Base-by-base conservation (phyloP, 1,140 invertebrate genomes). In the Pachypeltis micranthus region DNA sequence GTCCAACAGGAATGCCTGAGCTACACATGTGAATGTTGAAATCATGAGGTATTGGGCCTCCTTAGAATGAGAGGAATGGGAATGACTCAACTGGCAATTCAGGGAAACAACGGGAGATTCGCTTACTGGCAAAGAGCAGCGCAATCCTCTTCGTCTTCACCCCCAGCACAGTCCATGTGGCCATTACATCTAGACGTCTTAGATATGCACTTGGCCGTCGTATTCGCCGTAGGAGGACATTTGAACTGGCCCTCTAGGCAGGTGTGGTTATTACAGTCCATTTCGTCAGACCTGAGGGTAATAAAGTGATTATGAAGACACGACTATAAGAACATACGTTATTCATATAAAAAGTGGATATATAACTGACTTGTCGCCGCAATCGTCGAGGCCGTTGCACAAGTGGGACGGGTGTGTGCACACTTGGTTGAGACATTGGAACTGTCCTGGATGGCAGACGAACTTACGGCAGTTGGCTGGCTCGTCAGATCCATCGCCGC, bases 401-500 rank as follows among this genome's bases (percentile, higher is more conserved):
- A 89, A 76, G 64, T 80, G 78, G 34, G 81, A 80, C 16, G 86
- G 85, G 73, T 85, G 83, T 61, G 84, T 80, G 70, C 86, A 89
- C 54, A 80, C 75, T 58, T 72, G 70, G 66, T 81, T 82, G 51
- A 72, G 72, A 74, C 89, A 92, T 74, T 91, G 88, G 75, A 87
- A 91, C 74, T 90, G 83, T 0, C 89, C 89, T 16, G 84, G 83
- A 25, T 77, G 71, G 71, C 90, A 93, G 39, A 81, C 76, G 73
- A 90, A 92, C 24, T 77, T 71, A 1, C 79, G 82, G 72, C 88
- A 90, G 39, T 80, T 73, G 4, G 74, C 74, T 0, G 85, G 86
- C 74, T 90, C 88, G 75, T 90, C 86, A 31, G 81, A 85, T n/a
- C 80, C 79, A 74, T 89, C 87, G 1, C 85, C 87, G 73, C 87